Percentiles rank a stretch among this genome's conserved stretches.
These are phyloP conservation scores for Stichopus horrens DNA, from an alignment of 53 echinoderm and acorn worm genomes.

Conservation along the genomic window DNA sequence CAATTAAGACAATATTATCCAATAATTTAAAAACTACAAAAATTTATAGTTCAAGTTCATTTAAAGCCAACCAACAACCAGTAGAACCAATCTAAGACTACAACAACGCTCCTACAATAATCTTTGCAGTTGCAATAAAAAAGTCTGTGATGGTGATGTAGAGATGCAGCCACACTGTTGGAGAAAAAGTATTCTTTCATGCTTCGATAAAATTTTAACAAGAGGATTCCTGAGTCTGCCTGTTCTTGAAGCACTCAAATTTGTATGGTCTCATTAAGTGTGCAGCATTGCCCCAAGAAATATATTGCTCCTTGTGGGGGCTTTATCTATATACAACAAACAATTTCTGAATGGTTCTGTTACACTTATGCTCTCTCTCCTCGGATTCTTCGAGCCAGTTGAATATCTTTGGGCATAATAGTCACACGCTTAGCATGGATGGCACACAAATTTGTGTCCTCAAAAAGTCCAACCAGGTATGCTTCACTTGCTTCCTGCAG, in stretches of 20 bases:
- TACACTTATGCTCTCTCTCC: slow-evolving; percentile 81
- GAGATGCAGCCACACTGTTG: too few species aligned
- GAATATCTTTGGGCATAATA: slow-evolving; percentile 98
- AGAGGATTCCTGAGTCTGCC: neutral
- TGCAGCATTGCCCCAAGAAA: slow-evolving; percentile 37
- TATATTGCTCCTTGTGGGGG: slow-evolving; percentile 42
- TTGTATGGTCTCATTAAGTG: neutral
- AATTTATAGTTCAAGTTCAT: too few species aligned
- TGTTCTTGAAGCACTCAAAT: neutral
- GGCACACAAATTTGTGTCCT: slow-evolving; percentile 96
- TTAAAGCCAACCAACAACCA: too few species aligned
- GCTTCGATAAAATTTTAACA: too few species aligned
- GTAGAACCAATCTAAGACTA: too few species aligned
- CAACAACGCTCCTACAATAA: too few species aligned
- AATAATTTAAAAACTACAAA: too few species aligned
- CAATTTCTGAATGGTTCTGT: neutral
- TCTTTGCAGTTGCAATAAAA: too few species aligned
- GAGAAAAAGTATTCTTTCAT: too few species aligned
- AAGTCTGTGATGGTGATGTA: too few species aligned
- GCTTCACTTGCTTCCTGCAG: slow-evolving; percentile 97
- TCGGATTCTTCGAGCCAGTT: slow-evolving; percentile 88
- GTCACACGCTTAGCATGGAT: slow-evolving; percentile 97
- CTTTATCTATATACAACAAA: slow-evolving; percentile 10
- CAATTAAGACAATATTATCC: too few species aligned
- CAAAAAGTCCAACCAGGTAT: slow-evolving; percentile 94